phyloP scores from a whole-genome alignment of 92 coral and sea anemone genomes.

The Heliopora coerulea region DNA sequence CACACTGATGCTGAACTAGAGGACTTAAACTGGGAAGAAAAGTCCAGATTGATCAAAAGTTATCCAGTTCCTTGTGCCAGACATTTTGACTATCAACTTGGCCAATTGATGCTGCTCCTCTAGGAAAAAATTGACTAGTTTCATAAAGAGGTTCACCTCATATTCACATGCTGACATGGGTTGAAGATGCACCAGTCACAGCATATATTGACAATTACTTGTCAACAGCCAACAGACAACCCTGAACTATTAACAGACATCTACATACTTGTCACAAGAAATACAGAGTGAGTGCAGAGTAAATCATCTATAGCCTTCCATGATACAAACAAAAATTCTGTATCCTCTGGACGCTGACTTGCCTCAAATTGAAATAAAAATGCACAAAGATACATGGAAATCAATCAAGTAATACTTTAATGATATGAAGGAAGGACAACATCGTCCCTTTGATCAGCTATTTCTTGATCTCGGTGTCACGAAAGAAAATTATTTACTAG shows the following conservation, averaged over 20 bases:
- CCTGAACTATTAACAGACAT: constrained; percentile 19
- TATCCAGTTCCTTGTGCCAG: constrained; percentile 44
- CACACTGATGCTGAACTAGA: constrained; percentile 44
- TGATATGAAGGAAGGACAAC: constrained; percentile 55
- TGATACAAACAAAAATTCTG: constrained; percentile 32
- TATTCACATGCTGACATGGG: constrained; percentile 57
- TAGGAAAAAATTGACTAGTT: constrained; percentile 46
- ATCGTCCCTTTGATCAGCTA: constrained; percentile 47
- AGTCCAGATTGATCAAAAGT: constrained; percentile 54
- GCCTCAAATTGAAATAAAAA: constrained; percentile 45
- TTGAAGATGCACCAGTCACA: constrained; percentile 44
- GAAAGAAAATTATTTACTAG: constrained; percentile 53
- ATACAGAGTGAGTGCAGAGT: constrained; percentile 46
- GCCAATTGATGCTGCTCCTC: constrained; percentile 47
- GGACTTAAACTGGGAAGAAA: constrained; percentile 61
- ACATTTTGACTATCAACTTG: constrained; percentile 30
- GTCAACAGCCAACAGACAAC: constrained; percentile 24
- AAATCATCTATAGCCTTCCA: constrained; percentile 47
- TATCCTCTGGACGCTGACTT: constrained; percentile 42
- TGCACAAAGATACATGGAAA: constrained; percentile 47
- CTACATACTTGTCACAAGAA: constrained; percentile 26
- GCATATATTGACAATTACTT: constrained; percentile 34
- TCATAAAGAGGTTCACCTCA: constrained; percentile 57
- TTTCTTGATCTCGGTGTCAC: constrained; percentile 24
- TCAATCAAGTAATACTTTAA: constrained; percentile 37